These are phyloP conservation scores for Cylas formicarius DNA, from an alignment of 1,140 invertebrate genomes.

Conservation along the genomic window DNA sequence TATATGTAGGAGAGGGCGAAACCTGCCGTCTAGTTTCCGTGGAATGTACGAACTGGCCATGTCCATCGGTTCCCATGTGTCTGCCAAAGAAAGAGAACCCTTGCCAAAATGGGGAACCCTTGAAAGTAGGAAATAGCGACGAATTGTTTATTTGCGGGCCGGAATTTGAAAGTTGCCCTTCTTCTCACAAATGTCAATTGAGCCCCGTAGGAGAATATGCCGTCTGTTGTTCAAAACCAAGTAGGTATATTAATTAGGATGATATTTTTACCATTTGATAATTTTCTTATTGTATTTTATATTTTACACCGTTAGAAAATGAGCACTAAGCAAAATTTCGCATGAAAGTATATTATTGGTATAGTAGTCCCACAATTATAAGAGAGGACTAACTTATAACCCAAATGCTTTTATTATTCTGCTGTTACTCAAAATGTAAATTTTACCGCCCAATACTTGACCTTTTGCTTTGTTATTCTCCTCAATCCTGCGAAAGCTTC, in stretches of 20 bases:
- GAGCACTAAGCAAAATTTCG: too few relatives aligned
- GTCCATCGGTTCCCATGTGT: conserved; percentile 71
- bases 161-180: conserved; percentile 64
- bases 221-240: conserved; percentile 77
- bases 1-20: conserved; percentile 63
- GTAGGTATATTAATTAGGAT: conserved; percentile 40
- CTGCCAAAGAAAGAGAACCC: conserved; percentile 69
- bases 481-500: too few relatives aligned
- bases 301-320: too few relatives aligned
- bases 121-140: conserved; percentile 49
- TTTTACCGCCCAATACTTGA: too few relatives aligned
- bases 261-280: background rate
- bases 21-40: conserved; percentile 51
- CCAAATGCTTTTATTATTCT: too few relatives aligned
- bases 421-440: too few relatives aligned
- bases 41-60: conserved; percentile 50
- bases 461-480: too few relatives aligned
- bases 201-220: conserved; percentile 71
- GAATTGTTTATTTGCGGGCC: conserved; percentile 64
- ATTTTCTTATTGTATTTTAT: too few relatives aligned
- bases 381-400: too few relatives aligned
- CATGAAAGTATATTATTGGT: too few relatives aligned
- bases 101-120: conserved; percentile 58
- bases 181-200: conserved; percentile 74
- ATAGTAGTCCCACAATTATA: too few relatives aligned